Conservation (phyloP, 2,888 invertebrate genomes). For the Drosophila testacea region DNA sequence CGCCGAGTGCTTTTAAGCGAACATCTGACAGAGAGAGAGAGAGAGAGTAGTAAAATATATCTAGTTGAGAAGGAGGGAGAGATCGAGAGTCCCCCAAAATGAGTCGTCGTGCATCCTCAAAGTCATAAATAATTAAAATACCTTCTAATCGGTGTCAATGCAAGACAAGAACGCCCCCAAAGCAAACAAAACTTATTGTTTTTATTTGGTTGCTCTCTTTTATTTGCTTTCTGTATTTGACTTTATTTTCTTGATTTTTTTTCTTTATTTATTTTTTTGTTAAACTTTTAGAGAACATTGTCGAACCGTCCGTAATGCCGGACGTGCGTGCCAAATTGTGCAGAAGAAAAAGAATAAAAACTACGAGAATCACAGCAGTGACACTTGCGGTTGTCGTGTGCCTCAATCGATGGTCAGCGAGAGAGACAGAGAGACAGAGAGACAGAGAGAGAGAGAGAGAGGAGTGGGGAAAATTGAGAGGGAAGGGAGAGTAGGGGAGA, state of each 20-base stretch:
- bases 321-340: conserved; percentile 57
- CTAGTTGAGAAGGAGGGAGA: not conserved
- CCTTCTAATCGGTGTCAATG: conserved; percentile 83
- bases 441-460: not conserved
- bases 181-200: conserved; percentile 48
- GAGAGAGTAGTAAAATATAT: not conserved
- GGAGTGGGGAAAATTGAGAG: not conserved
- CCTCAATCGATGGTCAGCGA: conserved; percentile 75
- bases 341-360: conserved; percentile 11
- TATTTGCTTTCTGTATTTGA: conserved; percentile 3
- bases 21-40: not conserved
- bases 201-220: conserved; percentile 16
- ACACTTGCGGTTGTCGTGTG: conserved; percentile 67
- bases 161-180: conserved; percentile 46
- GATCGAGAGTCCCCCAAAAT: conserved; percentile 42
- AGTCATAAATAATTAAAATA: conserved; percentile 83
- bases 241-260: conserved; percentile 1
- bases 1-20: not conserved
- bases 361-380: conserved; percentile 4
- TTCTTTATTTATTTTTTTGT: conserved; percentile 6
- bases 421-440: not conserved
- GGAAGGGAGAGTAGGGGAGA: conserved; percentile 1
- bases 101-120: conserved; percentile 63
- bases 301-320: conserved; percentile 48
- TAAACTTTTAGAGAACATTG: conserved; percentile 56